A percentile compares a stretch with the other conserved stretches of the same genome.
Evolutionary conservation across 2,797 vertebrate genomes (phyloP).

Genomic region (Ibycter americanus): DNA sequence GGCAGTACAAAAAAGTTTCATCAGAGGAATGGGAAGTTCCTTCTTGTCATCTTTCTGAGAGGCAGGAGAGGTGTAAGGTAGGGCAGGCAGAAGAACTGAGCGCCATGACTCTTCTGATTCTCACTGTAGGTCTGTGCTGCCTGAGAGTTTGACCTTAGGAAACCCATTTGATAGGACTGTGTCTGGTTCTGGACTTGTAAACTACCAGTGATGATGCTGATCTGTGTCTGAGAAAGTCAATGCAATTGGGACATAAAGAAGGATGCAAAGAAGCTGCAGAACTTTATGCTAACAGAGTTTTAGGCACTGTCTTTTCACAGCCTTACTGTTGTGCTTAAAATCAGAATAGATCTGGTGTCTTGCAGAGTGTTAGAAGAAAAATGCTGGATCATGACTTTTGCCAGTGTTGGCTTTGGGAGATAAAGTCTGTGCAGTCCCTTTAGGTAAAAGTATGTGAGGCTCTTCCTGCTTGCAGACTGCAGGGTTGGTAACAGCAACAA

Average conservation of each 20-base stretch:
- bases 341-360: not conserved
- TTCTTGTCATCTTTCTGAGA: not conserved
- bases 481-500: not conserved
- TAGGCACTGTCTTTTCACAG: not conserved
- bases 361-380: not conserved
- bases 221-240: not conserved
- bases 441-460: not conserved
- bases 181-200: not conserved
- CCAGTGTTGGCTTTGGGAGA: not conserved
- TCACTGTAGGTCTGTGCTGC: not conserved
- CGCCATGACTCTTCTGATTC: fast-evolving
- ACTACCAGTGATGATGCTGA: not conserved
- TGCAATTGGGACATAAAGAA: too few relatives aligned
- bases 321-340: not conserved
- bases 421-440: not conserved
- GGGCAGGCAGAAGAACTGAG: not conserved
- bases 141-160: not conserved
- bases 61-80: not conserved
- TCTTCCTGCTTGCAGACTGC: not conserved
- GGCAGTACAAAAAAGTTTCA: not conserved
- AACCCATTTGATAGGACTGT: not conserved
- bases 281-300: not conserved
- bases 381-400: not conserved
- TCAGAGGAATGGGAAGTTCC: not conserved
- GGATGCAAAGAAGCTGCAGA: not conserved